Evolutionary conservation across 2,888 invertebrate genomes (phyloP).

Genomic region (Ornithoptera alexandrae): DNA sequence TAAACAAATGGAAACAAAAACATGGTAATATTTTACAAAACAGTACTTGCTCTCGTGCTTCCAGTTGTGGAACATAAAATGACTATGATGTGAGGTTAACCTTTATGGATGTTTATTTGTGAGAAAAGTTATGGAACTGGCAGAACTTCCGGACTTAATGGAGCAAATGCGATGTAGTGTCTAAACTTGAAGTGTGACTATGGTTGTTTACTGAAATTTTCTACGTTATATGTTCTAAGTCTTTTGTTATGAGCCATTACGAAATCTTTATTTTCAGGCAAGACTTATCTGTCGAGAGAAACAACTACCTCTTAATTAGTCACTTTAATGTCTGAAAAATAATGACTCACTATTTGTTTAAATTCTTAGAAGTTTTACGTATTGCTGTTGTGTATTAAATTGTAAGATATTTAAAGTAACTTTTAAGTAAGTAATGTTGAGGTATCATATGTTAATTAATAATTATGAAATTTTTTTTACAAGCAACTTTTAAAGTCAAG

Average conservation of each 20-base stretch:
- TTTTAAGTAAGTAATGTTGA: too few relatives aligned
- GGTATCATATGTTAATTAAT: too few relatives aligned
- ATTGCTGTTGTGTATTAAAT: too few relatives aligned
- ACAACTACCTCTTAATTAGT: too few relatives aligned
- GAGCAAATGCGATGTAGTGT: slow-evolving; percentile 3
- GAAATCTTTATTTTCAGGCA: neutral
- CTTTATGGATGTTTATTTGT: slow-evolving; percentile 22
- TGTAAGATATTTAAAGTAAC: too few relatives aligned
- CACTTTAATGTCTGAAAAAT: too few relatives aligned
- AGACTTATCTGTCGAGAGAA: too few relatives aligned
- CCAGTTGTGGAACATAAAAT: slow-evolving; percentile 13
- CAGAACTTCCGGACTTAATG: slow-evolving; percentile 4
- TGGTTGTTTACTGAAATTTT: neutral
- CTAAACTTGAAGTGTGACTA: neutral
- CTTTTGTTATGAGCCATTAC: neutral
- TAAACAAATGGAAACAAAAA: neutral
- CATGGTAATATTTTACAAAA: slow-evolving; percentile 7
- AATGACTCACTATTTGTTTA: too few relatives aligned
- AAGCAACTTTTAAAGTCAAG: too few relatives aligned
- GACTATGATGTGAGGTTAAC: slow-evolving; percentile 23
- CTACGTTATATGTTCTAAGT: neutral
- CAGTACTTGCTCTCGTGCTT: neutral
- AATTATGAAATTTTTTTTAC: too few relatives aligned
- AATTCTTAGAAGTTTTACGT: too few relatives aligned
- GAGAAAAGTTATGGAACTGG: slow-evolving; percentile 18